phyloP scores from a whole-genome alignment of 2,888 invertebrate genomes.

The Cyaniris semiargus region DNA sequence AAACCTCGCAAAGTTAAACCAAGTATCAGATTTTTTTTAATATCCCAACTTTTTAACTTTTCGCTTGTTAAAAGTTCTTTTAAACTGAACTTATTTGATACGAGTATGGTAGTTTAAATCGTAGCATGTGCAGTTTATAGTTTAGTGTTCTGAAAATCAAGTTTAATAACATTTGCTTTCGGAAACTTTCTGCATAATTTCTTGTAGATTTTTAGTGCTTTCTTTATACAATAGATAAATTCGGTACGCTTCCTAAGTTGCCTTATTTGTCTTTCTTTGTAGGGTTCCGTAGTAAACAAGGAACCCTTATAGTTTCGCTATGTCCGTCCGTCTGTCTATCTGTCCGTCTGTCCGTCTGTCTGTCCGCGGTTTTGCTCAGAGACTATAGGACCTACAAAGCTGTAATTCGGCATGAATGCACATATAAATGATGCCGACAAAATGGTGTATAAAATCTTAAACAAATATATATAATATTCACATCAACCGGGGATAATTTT shows the following conservation, averaged over 20 bases:
- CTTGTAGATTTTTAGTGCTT: not conserved
- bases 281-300: no score
- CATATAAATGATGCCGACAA: no score
- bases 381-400: no score
- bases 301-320: no score
- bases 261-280: not conserved
- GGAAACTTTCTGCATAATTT: not conserved
- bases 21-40: not conserved
- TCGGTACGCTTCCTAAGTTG: not conserved
- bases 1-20: not conserved
- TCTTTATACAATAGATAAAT: not conserved
- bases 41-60: slow-evolving; percentile 3
- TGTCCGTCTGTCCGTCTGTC: no score
- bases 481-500: no score
- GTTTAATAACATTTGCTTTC: not conserved
- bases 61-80: slow-evolving; percentile 18
- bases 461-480: no score
- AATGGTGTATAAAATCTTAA: no score
- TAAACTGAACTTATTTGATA: slow-evolving; percentile 4
- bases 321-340: no score
- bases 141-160: not conserved
- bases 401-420: no score
- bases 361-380: no score
- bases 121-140: slow-evolving; percentile 10
- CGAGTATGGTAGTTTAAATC: not conserved